Percentiles rank a stretch among this genome's conserved stretches.
These are phyloP conservation scores for Araneus ventricosus DNA, from an alignment of 1,140 invertebrate genomes.

Conservation along the genomic window DNA sequence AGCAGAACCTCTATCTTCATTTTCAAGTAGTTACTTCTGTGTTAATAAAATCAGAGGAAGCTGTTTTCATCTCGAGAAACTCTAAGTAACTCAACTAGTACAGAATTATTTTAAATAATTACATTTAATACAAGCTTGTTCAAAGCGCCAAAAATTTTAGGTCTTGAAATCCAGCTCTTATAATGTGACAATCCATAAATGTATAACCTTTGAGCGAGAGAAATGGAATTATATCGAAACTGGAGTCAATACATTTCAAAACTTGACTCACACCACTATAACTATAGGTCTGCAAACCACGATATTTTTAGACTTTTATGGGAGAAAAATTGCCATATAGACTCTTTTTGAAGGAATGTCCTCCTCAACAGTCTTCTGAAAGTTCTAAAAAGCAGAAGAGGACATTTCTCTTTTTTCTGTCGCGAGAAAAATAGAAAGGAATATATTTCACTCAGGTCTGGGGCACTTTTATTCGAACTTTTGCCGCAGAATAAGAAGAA, in stretches of 20 bases:
- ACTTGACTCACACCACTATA: not conserved
- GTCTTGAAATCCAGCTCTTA: no score
- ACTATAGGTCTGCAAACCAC: not conserved
- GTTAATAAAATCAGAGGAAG: no score
- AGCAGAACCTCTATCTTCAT: no score
- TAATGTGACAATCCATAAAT: no score
- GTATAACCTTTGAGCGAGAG: no score
- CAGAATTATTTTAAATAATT: no score
- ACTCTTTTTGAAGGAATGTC: not conserved
- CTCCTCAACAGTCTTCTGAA: not conserved
- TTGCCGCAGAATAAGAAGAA: not conserved
- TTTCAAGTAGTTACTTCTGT: no score
- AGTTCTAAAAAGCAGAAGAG: constrained; percentile 1
- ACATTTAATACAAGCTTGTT: no score
- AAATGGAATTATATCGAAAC: no score
- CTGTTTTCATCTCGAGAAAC: no score
- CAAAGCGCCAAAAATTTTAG: no score
- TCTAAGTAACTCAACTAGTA: no score
- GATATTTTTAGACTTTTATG: not conserved
- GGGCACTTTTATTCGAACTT: not conserved
- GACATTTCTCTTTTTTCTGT: not conserved
- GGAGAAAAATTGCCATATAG: not conserved
- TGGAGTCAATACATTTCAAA: not conserved
- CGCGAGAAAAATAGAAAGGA: not conserved
- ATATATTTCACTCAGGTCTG: not conserved